phyloP scores from a whole-genome alignment of 2,888 invertebrate genomes.

The Tipula helvola region DNA sequence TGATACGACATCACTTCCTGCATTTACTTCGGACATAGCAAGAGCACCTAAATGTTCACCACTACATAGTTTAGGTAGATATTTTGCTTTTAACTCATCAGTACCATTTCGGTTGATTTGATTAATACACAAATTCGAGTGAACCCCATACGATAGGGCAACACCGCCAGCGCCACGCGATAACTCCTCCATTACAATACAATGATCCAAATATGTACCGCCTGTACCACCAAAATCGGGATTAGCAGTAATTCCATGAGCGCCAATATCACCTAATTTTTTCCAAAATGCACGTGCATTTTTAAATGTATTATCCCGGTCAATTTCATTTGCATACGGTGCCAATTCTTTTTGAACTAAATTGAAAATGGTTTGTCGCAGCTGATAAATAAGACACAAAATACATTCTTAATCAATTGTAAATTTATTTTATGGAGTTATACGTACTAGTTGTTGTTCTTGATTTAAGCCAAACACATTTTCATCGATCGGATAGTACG shows the following conservation, averaged over 20 bases:
- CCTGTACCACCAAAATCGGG: slow-evolving; percentile 87
- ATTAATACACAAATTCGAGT: slow-evolving; percentile 95
- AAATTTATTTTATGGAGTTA: slow-evolving; percentile 9
- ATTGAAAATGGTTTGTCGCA: slow-evolving; percentile 76
- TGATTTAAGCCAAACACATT: slow-evolving; percentile 70
- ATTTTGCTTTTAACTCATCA: slow-evolving; percentile 81
- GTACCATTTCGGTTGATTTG: slow-evolving; percentile 91
- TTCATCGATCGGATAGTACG: slow-evolving; percentile 80
- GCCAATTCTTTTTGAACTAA: slow-evolving; percentile 93
- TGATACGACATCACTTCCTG: slow-evolving; percentile 95
- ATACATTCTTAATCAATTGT: neutral
- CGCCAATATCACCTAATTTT: slow-evolving; percentile 85
- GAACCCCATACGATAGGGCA: slow-evolving; percentile 88
- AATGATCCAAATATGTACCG: slow-evolving; percentile 82
- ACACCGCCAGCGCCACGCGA: slow-evolving; percentile 69
- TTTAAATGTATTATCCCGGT: slow-evolving; percentile 57
- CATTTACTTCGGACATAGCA: slow-evolving; percentile 90
- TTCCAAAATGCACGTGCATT: slow-evolving; percentile 69
- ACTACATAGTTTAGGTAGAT: slow-evolving; percentile 85
- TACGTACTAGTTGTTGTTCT: slow-evolving; percentile 71
- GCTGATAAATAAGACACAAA: slow-evolving; percentile 41
- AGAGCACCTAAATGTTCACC: slow-evolving; percentile 91
- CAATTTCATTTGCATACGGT: slow-evolving; percentile 84
- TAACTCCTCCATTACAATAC: slow-evolving; percentile 87
- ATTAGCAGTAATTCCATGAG: slow-evolving; percentile 79